Percentiles rank a stretch among this genome's conserved stretches.
phyloP scores from a whole-genome alignment of 1,140 invertebrate genomes.

The Temnothorax longispinosus region DNA sequence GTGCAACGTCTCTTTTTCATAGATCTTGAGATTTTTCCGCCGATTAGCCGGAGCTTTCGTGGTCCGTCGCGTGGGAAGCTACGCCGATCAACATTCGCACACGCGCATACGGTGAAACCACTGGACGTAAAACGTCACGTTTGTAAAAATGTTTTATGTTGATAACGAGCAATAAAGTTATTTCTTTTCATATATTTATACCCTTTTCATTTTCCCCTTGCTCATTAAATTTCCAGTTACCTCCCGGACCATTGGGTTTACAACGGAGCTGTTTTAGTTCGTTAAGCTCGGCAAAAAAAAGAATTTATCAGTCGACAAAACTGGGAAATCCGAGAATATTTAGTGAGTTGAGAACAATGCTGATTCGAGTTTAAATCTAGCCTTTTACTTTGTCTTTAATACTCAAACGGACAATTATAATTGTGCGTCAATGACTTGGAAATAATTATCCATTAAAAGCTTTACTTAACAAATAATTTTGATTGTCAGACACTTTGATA shows the following conservation, averaged over 20 bases:
- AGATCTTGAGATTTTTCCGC: slow-evolving; percentile 71
- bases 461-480: background rate
- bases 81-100: slow-evolving; percentile 53
- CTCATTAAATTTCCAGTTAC: background rate
- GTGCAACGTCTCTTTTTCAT: slow-evolving; percentile 61
- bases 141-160: background rate
- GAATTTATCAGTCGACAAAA: background rate
- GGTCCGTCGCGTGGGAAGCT: slow-evolving; percentile 74
- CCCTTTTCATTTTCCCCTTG: background rate
- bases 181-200: background rate
- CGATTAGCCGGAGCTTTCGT: slow-evolving; percentile 62
- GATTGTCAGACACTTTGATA: background rate
- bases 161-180: background rate
- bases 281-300: background rate
- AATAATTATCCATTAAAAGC: background rate
- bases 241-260: background rate
- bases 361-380: background rate
- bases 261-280: background rate
- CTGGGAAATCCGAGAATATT: background rate
- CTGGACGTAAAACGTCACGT: background rate
- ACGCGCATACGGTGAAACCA: background rate
- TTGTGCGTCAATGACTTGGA: background rate
- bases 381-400: background rate
- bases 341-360: too few species aligned
- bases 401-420: background rate